Percentiles rank a stretch among this genome's conserved stretches.
phyloP scores from a whole-genome alignment of 2,113 vertebrate genomes.

The Xiphophorus maculatus region DNA sequence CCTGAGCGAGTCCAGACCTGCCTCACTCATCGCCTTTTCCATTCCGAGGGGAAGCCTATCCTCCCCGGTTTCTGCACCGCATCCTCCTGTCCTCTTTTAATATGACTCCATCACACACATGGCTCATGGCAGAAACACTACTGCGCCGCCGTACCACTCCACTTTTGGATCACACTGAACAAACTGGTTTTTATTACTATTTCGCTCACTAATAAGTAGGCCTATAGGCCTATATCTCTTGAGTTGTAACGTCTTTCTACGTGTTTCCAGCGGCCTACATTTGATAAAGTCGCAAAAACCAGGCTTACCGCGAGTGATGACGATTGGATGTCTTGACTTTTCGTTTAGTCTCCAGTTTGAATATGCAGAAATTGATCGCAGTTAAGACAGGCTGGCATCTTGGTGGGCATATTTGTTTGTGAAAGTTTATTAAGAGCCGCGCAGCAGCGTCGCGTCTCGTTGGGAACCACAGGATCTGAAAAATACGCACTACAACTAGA shows the following conservation, averaged over 20 bases:
- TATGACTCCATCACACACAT: slow-evolving; percentile 6
- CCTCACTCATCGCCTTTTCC: slow-evolving; percentile 57
- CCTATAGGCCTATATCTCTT: too few relatives aligned
- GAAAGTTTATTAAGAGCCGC: slow-evolving; percentile 19
- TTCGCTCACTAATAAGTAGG: background rate
- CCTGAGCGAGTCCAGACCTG: slow-evolving; percentile 79
- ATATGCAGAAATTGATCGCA: background rate
- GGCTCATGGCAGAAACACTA: background rate
- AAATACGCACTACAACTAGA: background rate
- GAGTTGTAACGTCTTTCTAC: too few relatives aligned
- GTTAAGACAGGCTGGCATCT: background rate
- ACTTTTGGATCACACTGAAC: background rate
- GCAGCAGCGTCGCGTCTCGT: slow-evolving; percentile 60
- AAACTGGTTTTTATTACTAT: background rate
- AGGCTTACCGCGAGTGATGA: slow-evolving; percentile 19
- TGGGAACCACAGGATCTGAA: slow-evolving; percentile 47
- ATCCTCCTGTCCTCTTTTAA: slow-evolving; percentile 16
- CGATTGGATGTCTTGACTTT: background rate
- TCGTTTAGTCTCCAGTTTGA: slow-evolving; percentile 6
- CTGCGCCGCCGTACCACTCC: background rate
- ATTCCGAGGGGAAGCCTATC: slow-evolving; percentile 52
- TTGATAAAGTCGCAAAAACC: background rate
- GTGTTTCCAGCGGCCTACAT: too few relatives aligned
- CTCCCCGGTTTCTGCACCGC: slow-evolving; percentile 35
- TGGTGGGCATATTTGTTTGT: background rate